phyloP scores from a whole-genome alignment of 2,888 invertebrate genomes.

The Ceratothoa steindachneri region DNA sequence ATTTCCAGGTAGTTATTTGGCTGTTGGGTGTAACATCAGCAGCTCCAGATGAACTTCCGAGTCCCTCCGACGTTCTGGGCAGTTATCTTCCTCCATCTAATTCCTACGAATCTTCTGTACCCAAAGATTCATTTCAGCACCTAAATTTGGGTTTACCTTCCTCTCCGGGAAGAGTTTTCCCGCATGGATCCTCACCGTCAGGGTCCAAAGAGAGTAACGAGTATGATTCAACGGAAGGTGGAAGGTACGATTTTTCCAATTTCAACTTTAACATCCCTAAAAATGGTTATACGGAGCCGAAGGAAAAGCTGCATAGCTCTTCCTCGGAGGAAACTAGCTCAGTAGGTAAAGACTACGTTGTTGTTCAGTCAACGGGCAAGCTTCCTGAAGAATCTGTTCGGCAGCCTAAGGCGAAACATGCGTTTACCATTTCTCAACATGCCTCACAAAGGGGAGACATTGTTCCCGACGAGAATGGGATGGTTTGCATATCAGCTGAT shows the following conservation, averaged over 20 bases:
- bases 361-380: too few relatives aligned
- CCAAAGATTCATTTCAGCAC: not conserved
- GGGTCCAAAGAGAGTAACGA: not conserved
- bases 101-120: not conserved
- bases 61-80: not conserved
- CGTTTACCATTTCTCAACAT: too few relatives aligned
- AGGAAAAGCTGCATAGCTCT: too few relatives aligned
- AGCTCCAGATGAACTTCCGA: not conserved
- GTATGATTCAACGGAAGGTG: not conserved
- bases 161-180: not conserved
- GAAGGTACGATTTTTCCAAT: not conserved
- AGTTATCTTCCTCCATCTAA: not conserved
- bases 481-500: too few relatives aligned
- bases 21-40: not conserved
- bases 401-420: too few relatives aligned
- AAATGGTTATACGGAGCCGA: too few relatives aligned
- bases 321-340: too few relatives aligned
- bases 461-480: too few relatives aligned
- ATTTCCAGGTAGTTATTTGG: conserved; percentile 8
- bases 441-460: too few relatives aligned
- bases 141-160: not conserved
- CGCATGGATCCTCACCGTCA: not conserved
- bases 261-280: not conserved
- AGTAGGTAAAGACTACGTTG: too few relatives aligned
- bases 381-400: too few relatives aligned